phyloP scores from a whole-genome alignment of 2,113 vertebrate species.

The Cathartes aura region DNA sequence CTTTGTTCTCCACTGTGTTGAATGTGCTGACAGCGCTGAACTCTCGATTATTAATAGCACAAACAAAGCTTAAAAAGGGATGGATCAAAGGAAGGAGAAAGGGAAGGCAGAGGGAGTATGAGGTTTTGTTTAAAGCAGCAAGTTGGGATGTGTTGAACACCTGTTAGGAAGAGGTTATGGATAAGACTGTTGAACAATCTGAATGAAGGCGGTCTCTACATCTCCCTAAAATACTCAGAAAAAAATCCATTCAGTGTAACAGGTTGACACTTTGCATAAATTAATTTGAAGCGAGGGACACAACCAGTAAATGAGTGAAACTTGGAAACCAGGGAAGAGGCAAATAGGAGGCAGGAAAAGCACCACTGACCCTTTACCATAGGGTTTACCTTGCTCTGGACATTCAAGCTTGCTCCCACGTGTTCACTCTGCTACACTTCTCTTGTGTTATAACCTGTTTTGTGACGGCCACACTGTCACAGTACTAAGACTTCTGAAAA shows the following conservation, averaged over 20 bases:
- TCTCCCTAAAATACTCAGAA: background rate
- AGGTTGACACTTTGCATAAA: background rate
- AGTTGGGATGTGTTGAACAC: conserved; percentile 37
- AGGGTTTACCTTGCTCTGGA: background rate
- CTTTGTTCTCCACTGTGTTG: conserved; percentile 55
- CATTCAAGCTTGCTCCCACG: background rate
- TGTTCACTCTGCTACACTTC: background rate
- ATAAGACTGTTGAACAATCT: background rate
- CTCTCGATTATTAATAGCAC: conserved; percentile 61
- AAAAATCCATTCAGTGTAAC: background rate
- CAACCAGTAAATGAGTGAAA: background rate
- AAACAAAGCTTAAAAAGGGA: conserved; percentile 47
- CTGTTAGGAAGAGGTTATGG: conserved; percentile 22
- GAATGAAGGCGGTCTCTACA: background rate
- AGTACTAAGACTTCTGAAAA: background rate
- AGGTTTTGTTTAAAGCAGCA: conserved; percentile 35
- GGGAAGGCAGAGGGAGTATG: conserved; percentile 36
- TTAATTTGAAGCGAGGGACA: background rate
- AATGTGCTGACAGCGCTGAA: conserved; percentile 65
- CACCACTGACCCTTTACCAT: background rate
- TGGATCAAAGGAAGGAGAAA: conserved; percentile 55
- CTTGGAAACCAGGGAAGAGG: background rate
- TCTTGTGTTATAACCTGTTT: background rate
- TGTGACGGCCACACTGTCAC: background rate
- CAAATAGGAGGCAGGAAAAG: background rate